Evolutionary conservation across 1,140 invertebrate genomes (phyloP), one percentile per base, ranked within the genome.

Genomic region (Drosophila ironensis): DNA sequence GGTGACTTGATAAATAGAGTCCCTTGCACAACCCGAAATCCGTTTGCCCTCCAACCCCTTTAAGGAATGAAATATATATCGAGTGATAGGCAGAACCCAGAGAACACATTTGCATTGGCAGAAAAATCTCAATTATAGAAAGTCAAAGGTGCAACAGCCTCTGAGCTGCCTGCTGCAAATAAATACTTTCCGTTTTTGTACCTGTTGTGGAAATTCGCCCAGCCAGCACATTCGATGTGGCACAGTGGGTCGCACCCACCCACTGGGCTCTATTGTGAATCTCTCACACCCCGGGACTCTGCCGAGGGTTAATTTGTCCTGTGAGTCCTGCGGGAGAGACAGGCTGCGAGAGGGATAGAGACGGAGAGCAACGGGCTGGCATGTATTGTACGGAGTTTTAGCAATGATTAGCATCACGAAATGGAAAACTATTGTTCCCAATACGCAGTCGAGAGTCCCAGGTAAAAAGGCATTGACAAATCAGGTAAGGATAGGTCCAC

Each of bases 391-490:
- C 45, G 51, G 63, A 70, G 78, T 84, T 82, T 82, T 84, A 66
- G 78, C 78, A 82, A 70, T 82, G 78, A 82, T 82, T 84, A 82
- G 78, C 78, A 82, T 82, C 78, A 84, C 64, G 42, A 78, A 82
- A 82, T 70, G 53, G 57, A 70, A 82, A 84, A 77, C 61, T 51
- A 73, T 82, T 82, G 77, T 82, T 78, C 68, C 77, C 77, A 82
- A 84, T 82, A 84, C 73, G 78, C 77, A 78, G 78, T 48, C 41
- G 50, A 50, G 22, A 33, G 27, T 56, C 35, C 54, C 72, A 80
- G 78, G 78, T 84, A 82, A 42, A 52, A 60, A 51, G 53, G 71
- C 78, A 77, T 72, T 82, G 72, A 81, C 78, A 81, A 81, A 84
- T 82, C 76, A 80, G 75, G 75, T 81, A 80, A 70, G 76, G 22